Percentiles rank a stretch among this genome's conserved stretches.
These are phyloP conservation scores for Sebastes minor DNA, from an alignment of 2,797 vertebrate species.

Conservation along the genomic window DNA sequence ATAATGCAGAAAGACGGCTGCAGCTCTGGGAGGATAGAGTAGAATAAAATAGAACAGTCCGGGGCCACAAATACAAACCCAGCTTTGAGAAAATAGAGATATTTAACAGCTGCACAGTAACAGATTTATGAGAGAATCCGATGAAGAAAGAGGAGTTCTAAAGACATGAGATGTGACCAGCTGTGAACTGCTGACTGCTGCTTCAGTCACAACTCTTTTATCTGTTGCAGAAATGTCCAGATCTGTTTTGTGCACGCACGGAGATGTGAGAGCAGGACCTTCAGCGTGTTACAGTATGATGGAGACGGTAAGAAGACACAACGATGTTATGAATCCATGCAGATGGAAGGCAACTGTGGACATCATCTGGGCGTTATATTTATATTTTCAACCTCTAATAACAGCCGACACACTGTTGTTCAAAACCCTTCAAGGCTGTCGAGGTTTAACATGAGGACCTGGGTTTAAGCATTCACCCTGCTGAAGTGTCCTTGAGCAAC, in stretches of 20 bases:
- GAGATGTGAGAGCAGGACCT: background rate
- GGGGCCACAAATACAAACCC: background rate
- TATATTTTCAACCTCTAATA: background rate
- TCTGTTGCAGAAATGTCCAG: no score
- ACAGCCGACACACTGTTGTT: background rate
- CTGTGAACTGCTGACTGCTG: background rate
- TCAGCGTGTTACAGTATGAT: background rate
- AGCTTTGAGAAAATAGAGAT: background rate
- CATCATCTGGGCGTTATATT: background rate
- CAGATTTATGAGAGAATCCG: background rate
- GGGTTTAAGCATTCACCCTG: no score
- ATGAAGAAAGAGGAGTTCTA: background rate
- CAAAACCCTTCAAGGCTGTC: background rate
- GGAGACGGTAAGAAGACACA: background rate
- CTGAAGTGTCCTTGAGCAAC: conserved; percentile 1
- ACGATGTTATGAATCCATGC: background rate
- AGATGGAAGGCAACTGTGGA: background rate
- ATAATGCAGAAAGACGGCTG: background rate
- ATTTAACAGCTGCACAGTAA: background rate
- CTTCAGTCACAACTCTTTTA: background rate
- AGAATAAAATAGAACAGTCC: background rate
- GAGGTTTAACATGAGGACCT: background rate
- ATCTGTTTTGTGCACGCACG: background rate
- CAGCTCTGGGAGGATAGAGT: background rate
- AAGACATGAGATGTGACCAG: no score